Evolutionary conservation across 2,797 vertebrate species (phyloP).

Genomic region (Chiloscyllium punctatum): DNA sequence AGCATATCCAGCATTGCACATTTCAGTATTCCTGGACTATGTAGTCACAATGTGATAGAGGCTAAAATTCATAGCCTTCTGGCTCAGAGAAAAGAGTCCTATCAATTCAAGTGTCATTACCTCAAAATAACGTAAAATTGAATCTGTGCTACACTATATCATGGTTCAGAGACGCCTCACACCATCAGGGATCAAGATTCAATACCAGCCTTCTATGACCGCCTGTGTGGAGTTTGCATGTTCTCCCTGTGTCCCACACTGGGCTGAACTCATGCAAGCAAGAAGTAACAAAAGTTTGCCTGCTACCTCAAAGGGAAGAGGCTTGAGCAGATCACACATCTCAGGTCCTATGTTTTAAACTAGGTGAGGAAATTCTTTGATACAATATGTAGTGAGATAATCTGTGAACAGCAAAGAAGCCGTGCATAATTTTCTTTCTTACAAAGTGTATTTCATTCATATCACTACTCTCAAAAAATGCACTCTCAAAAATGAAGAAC

Average conservation of each 20-base stretch:
- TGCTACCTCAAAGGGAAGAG: too few relatives aligned
- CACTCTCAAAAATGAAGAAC: not conserved
- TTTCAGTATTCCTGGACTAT: not conserved
- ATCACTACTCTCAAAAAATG: not conserved
- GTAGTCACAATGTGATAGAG: too few relatives aligned
- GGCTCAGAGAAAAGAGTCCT: not conserved
- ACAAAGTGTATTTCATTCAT: not conserved
- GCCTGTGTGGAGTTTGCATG: too few relatives aligned
- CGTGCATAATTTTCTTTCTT: not conserved
- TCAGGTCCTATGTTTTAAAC: too few relatives aligned
- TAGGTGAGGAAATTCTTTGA: too few relatives aligned
- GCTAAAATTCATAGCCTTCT: not conserved
- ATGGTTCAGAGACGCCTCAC: too few relatives aligned
- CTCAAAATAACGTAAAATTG: not conserved
- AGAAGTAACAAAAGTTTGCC: too few relatives aligned
- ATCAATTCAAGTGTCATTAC: not conserved
- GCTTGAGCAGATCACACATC: too few relatives aligned
- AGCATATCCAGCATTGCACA: not conserved
- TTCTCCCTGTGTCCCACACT: too few relatives aligned
- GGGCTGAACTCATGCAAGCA: too few relatives aligned
- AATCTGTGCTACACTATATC: not conserved
- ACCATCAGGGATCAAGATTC: too few relatives aligned
- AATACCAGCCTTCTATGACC: too few relatives aligned
- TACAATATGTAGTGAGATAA: not conserved
- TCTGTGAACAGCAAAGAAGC: not conserved